Evolutionary conservation across 2,888 invertebrate species (phyloP), one percentile per base, ranked within the genome.

Genomic region (Exocentrus adspersus): DNA sequence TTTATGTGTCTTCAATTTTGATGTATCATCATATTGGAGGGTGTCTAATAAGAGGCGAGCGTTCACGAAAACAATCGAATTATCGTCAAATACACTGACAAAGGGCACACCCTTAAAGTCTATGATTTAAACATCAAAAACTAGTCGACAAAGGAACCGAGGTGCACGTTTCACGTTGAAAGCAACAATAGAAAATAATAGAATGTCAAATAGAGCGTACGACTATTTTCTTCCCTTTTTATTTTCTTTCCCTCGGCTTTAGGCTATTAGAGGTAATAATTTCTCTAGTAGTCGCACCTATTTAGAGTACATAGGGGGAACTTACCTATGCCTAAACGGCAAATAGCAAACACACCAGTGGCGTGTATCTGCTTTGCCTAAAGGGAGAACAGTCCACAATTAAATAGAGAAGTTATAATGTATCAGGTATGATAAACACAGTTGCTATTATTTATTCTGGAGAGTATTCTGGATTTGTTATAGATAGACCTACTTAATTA

Each of bases 201-300:
- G 73, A 72, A 75, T 64, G 72, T 73, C 75, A 75, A 75, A 75
- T 75, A 72, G 73, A 71, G 75, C 73, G 70, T 73, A 73, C 72
- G 75, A 71, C 72, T 65, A 60, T 68, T 70, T 72, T 68, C 63
- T 71, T 71, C 72, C 69, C 64, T 68, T 60, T 54, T 62, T 65
- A 60, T 60, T 57, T 17, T 50, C 59, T 52, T 58, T 60, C 56
- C 65, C 60, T 37, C 5, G 43, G 56, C 68, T 64, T 57, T 58
- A 53, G 70, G 67, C 74, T 72, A 73, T 75, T 75, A 75, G 72
- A 72, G 69, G 74, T 75, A 73, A 75, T 75, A 75, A 75, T 72
- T 73, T 72, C 68, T 70, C 72, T 72, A 71, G 71, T 71, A 68
- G 37, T 37, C 5, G 37, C n/a, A 12, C 37, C 37, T n/a, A 67